Evolutionary conservation across 2,888 invertebrate species (phyloP).

Genomic region (Synergus gifuensis): DNA sequence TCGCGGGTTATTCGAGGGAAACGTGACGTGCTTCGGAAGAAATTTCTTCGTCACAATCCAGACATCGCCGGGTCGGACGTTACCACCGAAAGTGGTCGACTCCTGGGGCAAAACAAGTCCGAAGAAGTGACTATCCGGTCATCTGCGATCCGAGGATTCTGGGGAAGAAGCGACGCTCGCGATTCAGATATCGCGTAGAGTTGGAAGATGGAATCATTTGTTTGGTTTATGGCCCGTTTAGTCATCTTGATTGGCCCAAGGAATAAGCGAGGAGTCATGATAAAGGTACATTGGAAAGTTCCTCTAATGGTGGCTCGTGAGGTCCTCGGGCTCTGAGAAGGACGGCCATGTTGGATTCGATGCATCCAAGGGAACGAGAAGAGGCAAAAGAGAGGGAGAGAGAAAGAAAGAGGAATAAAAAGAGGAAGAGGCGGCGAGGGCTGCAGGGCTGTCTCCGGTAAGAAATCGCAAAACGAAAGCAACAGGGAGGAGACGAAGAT

Average conservation of each 20-base stretch:
- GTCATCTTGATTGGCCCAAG: slow-evolving; percentile 45
- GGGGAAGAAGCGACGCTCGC: slow-evolving; percentile 18
- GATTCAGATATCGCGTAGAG: slow-evolving; percentile 25
- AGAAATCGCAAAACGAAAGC: slow-evolving; percentile 69
- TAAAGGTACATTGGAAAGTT: slow-evolving; percentile 39
- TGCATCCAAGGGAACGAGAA: slow-evolving; percentile 48
- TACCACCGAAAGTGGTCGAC: slow-evolving; percentile 28
- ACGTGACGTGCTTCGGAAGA: slow-evolving; percentile 32
- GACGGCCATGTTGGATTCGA: slow-evolving; percentile 55
- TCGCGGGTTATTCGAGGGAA: slow-evolving; percentile 26
- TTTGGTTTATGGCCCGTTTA: slow-evolving; percentile 36
- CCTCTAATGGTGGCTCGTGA: slow-evolving; percentile 53
- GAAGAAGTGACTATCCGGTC: slow-evolving; percentile 12
- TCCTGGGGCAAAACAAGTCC: slow-evolving; percentile 3
- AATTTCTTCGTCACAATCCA: slow-evolving; percentile 31
- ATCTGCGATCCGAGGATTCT: slow-evolving; percentile 25
- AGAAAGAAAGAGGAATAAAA: slow-evolving; percentile 58
- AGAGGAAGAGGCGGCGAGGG: slow-evolving; percentile 53
- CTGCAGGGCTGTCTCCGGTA: slow-evolving; percentile 59
- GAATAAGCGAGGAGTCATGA: slow-evolving; percentile 12
- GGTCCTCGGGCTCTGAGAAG: neutral
- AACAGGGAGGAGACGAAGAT: slow-evolving; percentile 70
- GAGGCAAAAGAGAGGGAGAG: slow-evolving; percentile 56
- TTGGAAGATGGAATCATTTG: slow-evolving; percentile 40
- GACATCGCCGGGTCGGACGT: slow-evolving; percentile 10